Percentiles rank a stretch among this genome's conserved stretches.
These are phyloP conservation scores for Microcebus griseorufus DNA, from an alignment of 2,113 vertebrate species.

Conservation along the genomic window DNA sequence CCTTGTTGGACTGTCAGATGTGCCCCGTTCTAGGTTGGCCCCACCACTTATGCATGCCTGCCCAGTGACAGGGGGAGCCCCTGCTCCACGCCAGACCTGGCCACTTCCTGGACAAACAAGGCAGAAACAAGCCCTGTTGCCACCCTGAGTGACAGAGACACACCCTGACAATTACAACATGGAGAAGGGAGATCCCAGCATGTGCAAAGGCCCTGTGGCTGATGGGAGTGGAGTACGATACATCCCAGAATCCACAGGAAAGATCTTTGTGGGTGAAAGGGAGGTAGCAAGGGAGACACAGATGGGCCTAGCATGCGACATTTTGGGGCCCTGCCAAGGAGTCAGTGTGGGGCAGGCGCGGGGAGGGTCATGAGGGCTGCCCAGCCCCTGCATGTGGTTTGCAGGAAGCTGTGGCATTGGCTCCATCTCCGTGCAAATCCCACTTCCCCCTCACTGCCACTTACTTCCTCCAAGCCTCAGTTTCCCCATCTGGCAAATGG, in stretches of 20 bases:
- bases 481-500: not conserved
- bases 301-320: not conserved
- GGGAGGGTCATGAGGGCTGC: not conserved
- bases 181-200: not conserved
- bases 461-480: not conserved
- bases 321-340: not conserved
- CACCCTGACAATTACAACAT: accelerated
- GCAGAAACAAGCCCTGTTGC: not conserved
- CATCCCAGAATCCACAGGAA: not conserved
- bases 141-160: not conserved
- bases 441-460: not conserved
- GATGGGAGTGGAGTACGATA: not conserved
- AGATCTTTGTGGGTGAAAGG: not conserved
- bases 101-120: not conserved
- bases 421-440: not conserved
- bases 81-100: not conserved
- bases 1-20: not conserved
- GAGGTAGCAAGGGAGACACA: not conserved
- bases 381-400: not conserved
- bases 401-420: not conserved
- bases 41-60: not conserved
- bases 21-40: too few species aligned
- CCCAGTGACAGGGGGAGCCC: not conserved
- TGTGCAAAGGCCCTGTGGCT: not conserved
- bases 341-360: accelerated